phyloP scores from a whole-genome alignment of 2,797 vertebrate species.

The Loris lydekkerianus region DNA sequence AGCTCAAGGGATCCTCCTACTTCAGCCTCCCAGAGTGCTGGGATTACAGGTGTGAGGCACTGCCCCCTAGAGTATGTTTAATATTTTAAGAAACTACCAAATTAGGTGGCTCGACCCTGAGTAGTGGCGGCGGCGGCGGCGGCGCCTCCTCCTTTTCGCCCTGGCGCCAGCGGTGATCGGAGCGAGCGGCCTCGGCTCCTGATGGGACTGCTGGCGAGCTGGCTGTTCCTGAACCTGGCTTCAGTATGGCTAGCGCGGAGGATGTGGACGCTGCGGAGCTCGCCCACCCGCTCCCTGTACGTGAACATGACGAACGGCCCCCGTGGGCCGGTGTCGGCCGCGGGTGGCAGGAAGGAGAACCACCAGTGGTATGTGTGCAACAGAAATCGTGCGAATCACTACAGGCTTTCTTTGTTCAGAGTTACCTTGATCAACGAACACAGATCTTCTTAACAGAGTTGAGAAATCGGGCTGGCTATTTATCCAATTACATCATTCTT shows the following conservation, averaged over 20 bases:
- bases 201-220: slow-evolving; percentile 93
- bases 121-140: slow-evolving; percentile 65
- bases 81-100: background rate
- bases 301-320: slow-evolving; percentile 91
- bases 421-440: slow-evolving; percentile 94
- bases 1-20: too few species aligned
- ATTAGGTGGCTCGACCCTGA: slow-evolving; percentile 72
- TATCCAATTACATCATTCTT: slow-evolving; percentile 98
- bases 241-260: slow-evolving; percentile 91
- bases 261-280: slow-evolving; percentile 96
- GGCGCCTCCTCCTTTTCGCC: slow-evolving; percentile 65
- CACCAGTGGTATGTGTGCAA: slow-evolving; percentile 96
- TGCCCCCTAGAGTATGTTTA: background rate
- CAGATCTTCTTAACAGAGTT: slow-evolving; percentile 94
- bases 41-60: too few species aligned
- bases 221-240: slow-evolving; percentile 92
- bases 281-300: slow-evolving; percentile 92
- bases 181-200: slow-evolving; percentile 86
- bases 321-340: slow-evolving; percentile 82
- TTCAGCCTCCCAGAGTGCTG: too few species aligned
- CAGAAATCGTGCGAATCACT: slow-evolving; percentile 93
- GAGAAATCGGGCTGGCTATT: slow-evolving; percentile 98
- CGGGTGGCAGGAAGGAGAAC: slow-evolving; percentile 86
- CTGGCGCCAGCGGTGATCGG: slow-evolving; percentile 72
- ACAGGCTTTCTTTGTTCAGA: slow-evolving; percentile 94